Conservation (phyloP, 2,888 invertebrate species). For the Chaitophorus viminalis region DNA sequence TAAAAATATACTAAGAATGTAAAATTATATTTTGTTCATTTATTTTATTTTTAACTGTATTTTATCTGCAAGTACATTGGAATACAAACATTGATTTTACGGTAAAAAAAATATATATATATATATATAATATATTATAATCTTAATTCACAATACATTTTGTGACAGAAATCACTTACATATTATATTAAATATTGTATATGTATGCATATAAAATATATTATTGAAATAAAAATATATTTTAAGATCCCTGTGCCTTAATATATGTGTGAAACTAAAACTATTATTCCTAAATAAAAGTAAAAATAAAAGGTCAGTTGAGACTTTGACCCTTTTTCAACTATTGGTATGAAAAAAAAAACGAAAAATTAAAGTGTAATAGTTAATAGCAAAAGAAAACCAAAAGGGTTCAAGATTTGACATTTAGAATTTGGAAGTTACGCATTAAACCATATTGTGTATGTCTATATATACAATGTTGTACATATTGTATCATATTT, state of each 20-base stretch:
- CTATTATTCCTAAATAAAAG: not conserved
- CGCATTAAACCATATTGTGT: not conserved
- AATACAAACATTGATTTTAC: not conserved
- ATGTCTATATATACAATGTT: not conserved
- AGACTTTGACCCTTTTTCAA: conserved; percentile 28
- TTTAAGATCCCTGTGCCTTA: not conserved
- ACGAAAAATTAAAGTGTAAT: not conserved
- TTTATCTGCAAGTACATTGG: not conserved
- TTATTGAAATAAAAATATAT: not conserved
- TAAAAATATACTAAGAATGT: not conserved
- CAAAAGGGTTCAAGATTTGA: conserved; percentile 16
- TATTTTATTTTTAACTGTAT: not conserved
- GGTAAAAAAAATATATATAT: not conserved
- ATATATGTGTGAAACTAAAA: not conserved
- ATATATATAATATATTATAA: too few relatives aligned
- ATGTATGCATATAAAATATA: too few relatives aligned
- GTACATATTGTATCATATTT: not conserved
- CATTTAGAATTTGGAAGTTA: conserved; percentile 35
- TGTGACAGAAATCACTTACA: too few relatives aligned
- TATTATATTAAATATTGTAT: too few relatives aligned
- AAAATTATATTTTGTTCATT: not conserved
- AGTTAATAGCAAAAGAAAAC: not conserved
- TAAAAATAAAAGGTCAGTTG: conserved; percentile 38
- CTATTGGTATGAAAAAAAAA: not conserved
- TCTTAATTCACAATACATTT: too few relatives aligned